A percentile compares a stretch with the other conserved stretches of the same genome.
Evolutionary conservation across 1,140 invertebrate species (phyloP).

Genomic region (Semibalanus balanoides): DNA sequence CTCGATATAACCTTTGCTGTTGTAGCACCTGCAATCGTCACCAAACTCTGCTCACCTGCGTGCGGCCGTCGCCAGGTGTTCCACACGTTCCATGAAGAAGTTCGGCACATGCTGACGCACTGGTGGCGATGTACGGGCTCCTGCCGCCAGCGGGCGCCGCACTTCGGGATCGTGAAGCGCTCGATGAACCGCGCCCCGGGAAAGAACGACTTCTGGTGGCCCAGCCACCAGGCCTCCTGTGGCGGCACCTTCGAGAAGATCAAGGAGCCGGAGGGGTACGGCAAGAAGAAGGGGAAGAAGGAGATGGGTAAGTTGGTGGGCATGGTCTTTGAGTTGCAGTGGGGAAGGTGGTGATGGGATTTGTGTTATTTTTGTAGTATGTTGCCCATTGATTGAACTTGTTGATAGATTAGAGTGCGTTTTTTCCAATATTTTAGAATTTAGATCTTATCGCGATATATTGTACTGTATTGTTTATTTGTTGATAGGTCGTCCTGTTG

Average conservation of each 20-base stretch:
- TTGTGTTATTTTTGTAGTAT: too few species aligned
- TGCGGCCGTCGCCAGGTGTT: not conserved
- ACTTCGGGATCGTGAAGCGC: conserved; percentile 67
- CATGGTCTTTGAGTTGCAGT: not conserved
- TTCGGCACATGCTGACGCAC: conserved; percentile 66
- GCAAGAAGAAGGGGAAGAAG: conserved; percentile 30
- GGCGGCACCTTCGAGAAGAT: conserved; percentile 77
- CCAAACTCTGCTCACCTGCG: too few species aligned
- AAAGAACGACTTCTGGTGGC: conserved; percentile 78
- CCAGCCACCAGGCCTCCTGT: conserved; percentile 58
- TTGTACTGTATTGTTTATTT: too few species aligned
- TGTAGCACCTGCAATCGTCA: too few species aligned
- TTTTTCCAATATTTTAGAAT: too few species aligned
- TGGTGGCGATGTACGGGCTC: conserved; percentile 90
- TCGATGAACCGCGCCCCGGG: conserved; percentile 71
- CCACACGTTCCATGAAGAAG: conserved; percentile 52
- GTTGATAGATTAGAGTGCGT: too few species aligned
- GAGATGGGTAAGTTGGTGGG: not conserved
- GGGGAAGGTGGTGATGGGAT: not conserved
- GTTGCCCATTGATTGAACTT: not conserved
- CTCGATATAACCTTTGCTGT: too few species aligned
- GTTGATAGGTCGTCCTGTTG: too few species aligned
- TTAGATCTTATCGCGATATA: too few species aligned
- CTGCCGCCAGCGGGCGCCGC: conserved; percentile 62
- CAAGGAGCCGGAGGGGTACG: conserved; percentile 45